phyloP scores from a whole-genome alignment of 2,113 vertebrate species.

The Anoura caudifer region DNA sequence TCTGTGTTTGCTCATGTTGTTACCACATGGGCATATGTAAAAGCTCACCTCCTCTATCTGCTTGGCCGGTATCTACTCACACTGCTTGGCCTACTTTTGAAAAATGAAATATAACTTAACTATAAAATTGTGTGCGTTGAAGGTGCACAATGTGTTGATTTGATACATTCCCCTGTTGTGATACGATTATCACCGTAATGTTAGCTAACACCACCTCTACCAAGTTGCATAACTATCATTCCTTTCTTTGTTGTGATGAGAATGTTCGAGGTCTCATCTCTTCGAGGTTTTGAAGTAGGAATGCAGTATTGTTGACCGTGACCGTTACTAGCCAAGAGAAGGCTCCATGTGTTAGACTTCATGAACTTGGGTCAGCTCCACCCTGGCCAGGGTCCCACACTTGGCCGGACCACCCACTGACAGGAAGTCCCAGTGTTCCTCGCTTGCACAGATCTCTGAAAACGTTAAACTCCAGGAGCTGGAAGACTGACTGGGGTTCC shows the following conservation, averaged over 20 bases:
- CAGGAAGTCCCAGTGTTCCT: fast-evolving
- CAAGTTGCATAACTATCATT: not conserved
- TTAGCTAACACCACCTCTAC: not conserved
- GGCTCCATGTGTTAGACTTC: fast-evolving
- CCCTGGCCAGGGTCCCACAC: fast-evolving
- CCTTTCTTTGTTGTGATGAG: not conserved
- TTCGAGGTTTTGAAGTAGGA: not conserved
- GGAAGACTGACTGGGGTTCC: not conserved
- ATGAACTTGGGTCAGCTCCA: not conserved
- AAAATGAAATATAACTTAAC: not conserved
- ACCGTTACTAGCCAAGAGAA: not conserved
- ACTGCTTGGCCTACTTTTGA: not conserved
- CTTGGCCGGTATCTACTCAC: not conserved
- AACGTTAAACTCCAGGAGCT: not conserved
- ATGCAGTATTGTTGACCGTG: not conserved
- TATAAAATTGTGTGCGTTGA: not conserved
- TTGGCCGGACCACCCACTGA: not conserved
- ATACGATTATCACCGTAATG: not conserved
- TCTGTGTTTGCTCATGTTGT: not conserved
- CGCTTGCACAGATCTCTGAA: not conserved
- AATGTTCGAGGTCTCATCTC: not conserved
- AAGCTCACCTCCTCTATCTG: not conserved
- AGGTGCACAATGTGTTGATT: not conserved
- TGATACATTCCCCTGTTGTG: not conserved
- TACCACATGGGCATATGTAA: not conserved